Evolutionary conservation across 2,113 vertebrate genomes (phyloP).

Genomic region (Turnix velox): DNA sequence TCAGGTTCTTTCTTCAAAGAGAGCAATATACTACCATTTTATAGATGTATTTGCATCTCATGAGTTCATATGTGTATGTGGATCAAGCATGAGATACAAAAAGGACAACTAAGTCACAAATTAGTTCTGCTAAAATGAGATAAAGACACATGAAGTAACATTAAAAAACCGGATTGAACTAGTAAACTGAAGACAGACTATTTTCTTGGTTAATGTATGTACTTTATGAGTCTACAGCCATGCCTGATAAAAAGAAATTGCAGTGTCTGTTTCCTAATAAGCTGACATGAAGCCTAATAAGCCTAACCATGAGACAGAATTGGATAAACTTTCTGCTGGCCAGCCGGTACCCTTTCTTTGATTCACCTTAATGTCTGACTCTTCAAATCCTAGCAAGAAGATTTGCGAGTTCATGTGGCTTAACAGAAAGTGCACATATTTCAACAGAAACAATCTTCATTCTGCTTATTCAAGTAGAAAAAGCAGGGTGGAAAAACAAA

Average conservation of each 20-base stretch:
- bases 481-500: not conserved
- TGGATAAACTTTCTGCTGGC: constrained; percentile 14
- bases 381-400: not conserved
- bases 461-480: not conserved
- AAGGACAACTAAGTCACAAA: not conserved
- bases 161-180: not conserved
- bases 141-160: not conserved
- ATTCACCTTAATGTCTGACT: not conserved
- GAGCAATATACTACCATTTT: not conserved
- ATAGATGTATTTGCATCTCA: not conserved
- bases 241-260: not conserved
- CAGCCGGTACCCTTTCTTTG: not conserved
- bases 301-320: not conserved
- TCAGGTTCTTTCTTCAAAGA: not conserved
- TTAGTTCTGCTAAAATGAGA: not conserved
- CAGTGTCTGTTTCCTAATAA: not conserved
- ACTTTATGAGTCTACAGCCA: not conserved
- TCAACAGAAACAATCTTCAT: not conserved
- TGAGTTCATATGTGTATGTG: not conserved
- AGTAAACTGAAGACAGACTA: not conserved
- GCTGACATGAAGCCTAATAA: not conserved
- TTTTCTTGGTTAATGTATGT: not conserved
- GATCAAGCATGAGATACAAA: not conserved
- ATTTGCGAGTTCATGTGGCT: not conserved
- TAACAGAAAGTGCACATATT: not conserved